phyloP scores from a whole-genome alignment of 2,113 vertebrate genomes.

The Oncorhynchus mykiss region DNA sequence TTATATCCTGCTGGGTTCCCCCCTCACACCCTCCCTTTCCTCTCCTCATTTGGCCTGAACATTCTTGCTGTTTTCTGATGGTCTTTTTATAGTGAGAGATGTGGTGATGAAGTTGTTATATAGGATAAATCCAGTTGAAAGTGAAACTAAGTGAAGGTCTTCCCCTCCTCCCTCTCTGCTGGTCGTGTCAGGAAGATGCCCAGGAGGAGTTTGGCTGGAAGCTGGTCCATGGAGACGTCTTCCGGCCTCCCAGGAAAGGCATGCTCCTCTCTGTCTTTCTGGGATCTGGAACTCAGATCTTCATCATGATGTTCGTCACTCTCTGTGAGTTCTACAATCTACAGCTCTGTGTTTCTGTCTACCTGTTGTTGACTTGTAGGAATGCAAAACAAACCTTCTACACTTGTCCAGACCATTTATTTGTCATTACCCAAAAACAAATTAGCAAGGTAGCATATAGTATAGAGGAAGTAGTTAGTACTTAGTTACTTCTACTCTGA shows the following conservation, averaged over 20 bases:
- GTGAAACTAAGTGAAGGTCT: background rate
- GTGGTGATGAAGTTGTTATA: background rate
- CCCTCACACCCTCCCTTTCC: background rate
- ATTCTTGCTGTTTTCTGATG: too few relatives aligned
- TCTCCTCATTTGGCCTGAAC: background rate
- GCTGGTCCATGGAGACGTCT: conserved; percentile 92
- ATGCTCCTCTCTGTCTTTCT: conserved; percentile 92
- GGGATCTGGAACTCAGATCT: conserved; percentile 90
- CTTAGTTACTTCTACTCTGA: too few relatives aligned
- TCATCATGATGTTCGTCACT: conserved; percentile 96
- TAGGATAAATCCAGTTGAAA: background rate
- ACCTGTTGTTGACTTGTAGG: background rate
- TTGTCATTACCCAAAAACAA: too few relatives aligned
- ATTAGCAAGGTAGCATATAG: too few relatives aligned
- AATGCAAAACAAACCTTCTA: too few relatives aligned
- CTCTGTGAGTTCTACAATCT: conserved; percentile 79
- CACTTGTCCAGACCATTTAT: too few relatives aligned
- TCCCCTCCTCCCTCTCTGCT: background rate
- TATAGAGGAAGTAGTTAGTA: too few relatives aligned
- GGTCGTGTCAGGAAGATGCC: conserved; percentile 82
- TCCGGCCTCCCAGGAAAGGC: conserved; percentile 89
- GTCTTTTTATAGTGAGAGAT: too few relatives aligned
- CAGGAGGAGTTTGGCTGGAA: conserved; percentile 98
- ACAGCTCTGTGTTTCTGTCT: background rate
- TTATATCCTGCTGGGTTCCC: too few relatives aligned